Base-by-base conservation (phyloP, 1,140 invertebrate species). In the Pseudomyrmex concolor region DNA sequence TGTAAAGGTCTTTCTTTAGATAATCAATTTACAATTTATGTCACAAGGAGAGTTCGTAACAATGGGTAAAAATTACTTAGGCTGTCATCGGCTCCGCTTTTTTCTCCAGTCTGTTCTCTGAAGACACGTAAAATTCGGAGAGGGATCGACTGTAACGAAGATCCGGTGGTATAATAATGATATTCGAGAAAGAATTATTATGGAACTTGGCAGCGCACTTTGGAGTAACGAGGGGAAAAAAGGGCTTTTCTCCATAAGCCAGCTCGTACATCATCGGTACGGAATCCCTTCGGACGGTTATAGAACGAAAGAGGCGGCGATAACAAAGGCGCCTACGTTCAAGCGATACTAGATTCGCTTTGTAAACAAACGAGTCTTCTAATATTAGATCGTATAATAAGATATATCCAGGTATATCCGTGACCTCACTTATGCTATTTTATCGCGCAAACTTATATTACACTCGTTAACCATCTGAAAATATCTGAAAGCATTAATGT, bases 181-280 rank as follows among this genome's bases (percentile, higher is more conserved):
- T 90, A 90, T 91, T 91, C 84, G 87, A 68, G 80, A 91, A 89
- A 90, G 90, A 91, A 91, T 91, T 91, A 91, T 91, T 91, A 90
- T 86, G 55, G 87, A 90, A 91, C 81, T 89, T 90, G 84, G 86
- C 80, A 83, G 86, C 85, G 72, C 84, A 89, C 84, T 89, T 90
- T 84, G 43, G 82, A 86, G 80, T 91, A 91, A 91, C 87, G 87
- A 91, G 86, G 89, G 84, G 74, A 89, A 88, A 90, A 91, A 88
- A 88, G 89, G 86, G 89, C 85, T 86, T 90, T 85, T 74, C 84
- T 87, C 84, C 77, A 84, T 86, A 89, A 87, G 89, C 87, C 55
- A 86, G 89, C 87, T 89, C 84, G 87, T 90, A 91, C 85, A 91
- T 90, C 89, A 91, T 88, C 85, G 82, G 67, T 67, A 76, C 86